Percentiles rank a stretch among this genome's conserved stretches.
Conservation (phyloP, 2,888 invertebrate genomes). For the Anthophora plumipes region DNA sequence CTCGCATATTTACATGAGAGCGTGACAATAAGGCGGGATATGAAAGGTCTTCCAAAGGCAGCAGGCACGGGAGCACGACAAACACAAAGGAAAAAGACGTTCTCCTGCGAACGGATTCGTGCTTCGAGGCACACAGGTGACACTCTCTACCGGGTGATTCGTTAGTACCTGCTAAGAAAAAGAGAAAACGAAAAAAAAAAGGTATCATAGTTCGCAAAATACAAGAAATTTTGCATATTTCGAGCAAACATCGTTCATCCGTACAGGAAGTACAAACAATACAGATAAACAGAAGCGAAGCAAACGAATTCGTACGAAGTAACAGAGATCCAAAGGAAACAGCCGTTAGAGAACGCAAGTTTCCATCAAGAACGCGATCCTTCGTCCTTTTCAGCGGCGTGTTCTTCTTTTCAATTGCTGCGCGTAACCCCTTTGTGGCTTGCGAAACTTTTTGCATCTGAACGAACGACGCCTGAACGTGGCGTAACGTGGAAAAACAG, state of each 20-base stretch:
- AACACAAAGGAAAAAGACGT: conserved; percentile 48
- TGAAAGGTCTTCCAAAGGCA: conserved; percentile 48
- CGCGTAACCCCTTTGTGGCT: conserved; percentile 70
- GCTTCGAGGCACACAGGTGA: conserved; percentile 50
- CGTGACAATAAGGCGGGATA: conserved; percentile 51
- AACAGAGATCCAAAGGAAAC: conserved; percentile 23
- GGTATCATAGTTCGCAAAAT: not conserved
- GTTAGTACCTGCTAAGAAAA: not conserved
- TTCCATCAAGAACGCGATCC: conserved; percentile 61
- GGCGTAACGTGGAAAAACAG: conserved; percentile 57
- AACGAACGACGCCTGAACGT: conserved; percentile 28
- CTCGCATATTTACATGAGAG: conserved; percentile 38
- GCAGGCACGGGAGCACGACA: conserved; percentile 39
- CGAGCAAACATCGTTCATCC: too few species aligned
- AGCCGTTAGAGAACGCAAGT: conserved; percentile 34
- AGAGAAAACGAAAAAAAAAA: too few species aligned
- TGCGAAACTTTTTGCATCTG: conserved; percentile 78
- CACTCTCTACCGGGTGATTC: conserved; percentile 36
- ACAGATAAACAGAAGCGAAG: conserved; percentile 13
- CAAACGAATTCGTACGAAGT: not conserved
- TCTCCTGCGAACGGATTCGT: conserved; percentile 57
- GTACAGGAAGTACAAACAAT: not conserved
- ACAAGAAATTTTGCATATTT: too few species aligned
- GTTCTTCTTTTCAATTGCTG: conserved; percentile 67
- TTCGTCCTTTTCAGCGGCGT: conserved; percentile 61